A percentile compares a stretch with the other conserved stretches of the same genome.
Evolutionary conservation across 2,113 vertebrate genomes (phyloP).

Genomic region (Panthera tigris): DNA sequence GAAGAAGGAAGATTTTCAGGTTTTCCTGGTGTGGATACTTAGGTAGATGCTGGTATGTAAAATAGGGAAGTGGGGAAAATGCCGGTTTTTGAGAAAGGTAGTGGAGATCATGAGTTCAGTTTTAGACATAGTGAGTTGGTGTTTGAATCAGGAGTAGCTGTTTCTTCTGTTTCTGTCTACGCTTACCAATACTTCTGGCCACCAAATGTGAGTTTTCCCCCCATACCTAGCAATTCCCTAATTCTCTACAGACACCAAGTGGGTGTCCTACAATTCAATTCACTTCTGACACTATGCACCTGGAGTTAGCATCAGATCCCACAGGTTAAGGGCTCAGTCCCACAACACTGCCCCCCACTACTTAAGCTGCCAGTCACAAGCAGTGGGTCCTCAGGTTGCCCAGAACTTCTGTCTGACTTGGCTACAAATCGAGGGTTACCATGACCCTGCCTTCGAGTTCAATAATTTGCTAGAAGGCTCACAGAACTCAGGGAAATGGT

Average conservation of each 20-base stretch:
- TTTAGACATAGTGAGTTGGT: not conserved
- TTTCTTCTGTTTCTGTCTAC: not conserved
- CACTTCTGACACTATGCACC: not conserved
- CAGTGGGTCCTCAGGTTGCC: not conserved
- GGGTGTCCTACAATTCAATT: not conserved
- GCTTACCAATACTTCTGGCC: not conserved
- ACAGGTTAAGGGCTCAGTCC: not conserved
- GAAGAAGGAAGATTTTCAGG: not conserved
- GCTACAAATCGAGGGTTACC: not conserved
- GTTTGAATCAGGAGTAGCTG: not conserved
- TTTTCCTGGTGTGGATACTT: conserved; percentile 8
- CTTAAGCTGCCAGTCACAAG: not conserved
- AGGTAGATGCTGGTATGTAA: not conserved
- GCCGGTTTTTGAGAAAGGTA: not conserved
- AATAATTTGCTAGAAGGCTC: not conserved
- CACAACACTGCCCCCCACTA: not conserved
- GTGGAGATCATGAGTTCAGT: not conserved
- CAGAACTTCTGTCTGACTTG: not conserved
- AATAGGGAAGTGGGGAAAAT: not conserved
- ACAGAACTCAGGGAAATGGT: not conserved
- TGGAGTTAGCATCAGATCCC: not conserved
- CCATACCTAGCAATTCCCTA: not conserved
- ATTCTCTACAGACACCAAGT: not conserved
- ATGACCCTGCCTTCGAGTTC: not conserved
- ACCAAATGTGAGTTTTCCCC: not conserved